Base-by-base conservation (phyloP, 2,113 vertebrate genomes). In the Sturnira hondurensis region DNA sequence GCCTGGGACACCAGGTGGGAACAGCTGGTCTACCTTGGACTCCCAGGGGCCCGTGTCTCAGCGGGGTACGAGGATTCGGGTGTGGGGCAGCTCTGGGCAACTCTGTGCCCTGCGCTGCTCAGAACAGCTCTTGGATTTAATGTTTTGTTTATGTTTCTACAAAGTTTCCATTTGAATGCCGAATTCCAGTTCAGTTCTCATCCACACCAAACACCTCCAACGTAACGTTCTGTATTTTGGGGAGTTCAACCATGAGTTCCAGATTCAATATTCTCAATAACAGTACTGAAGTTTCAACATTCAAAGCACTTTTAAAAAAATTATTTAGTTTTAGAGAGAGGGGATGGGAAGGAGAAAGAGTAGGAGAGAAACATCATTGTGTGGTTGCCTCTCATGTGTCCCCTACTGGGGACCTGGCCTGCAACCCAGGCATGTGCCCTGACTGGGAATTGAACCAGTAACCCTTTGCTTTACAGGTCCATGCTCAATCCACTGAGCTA, bases 71-170 rank as follows among this genome's bases (percentile, higher is more conserved):
- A 43, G 67, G 58, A 50, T 4, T 14, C 14, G 13, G 52, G n/a
- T 10, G 11, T 7, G 2, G 2, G 19, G 13, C n/a, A 9, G 17
- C 13, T 4, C 2, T 26, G 24, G 24, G 22, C 41, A 33, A 33
- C 78, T 20, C 33, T 22, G 2, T 5, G 3, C 33, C n/a, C 81
- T 65, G 9, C 5, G 5, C 4, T 10, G 14, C 9, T 26, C n/a
- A 45, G n/a, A 67, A 19, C 0, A 10, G 41, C 38, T 65, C 28
- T 86, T 22, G 63, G 22, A 15, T n/a, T 45, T 45, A 50, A 61
- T 15, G 5, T 5, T 43, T 31, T 54, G 15, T 41, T 78, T 63
- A 50, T 26, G 83, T 38, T 81, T 80, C 36, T 45, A 26, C 14
- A 16, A 45, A 73, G 36, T 63, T 81, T 73, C 33, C 16, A 14